Evolutionary conservation across 2,113 vertebrate species (phyloP).

Genomic region (Nansenia antarctica): DNA sequence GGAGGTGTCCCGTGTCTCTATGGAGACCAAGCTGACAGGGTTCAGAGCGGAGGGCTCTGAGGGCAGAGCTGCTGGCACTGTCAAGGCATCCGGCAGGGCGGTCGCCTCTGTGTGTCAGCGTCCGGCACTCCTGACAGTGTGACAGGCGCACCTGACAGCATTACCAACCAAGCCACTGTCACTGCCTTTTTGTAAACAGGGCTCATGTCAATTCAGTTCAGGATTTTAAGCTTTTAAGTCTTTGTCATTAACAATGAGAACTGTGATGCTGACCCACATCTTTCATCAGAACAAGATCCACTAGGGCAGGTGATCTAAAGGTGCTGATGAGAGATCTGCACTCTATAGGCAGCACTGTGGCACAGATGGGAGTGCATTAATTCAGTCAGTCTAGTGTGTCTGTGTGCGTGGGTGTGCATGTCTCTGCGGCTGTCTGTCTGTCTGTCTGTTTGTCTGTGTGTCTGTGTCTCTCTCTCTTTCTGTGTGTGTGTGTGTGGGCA

Average conservation of each 20-base stretch:
- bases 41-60: conserved; percentile 68
- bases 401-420: background rate
- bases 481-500: conserved; percentile 35
- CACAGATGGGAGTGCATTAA: background rate
- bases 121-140: conserved; percentile 63
- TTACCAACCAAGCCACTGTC: conserved; percentile 11
- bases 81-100: conserved; percentile 68
- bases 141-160: conserved; percentile 65
- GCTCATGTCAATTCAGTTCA: conserved; percentile 1
- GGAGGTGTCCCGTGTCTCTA: conserved; percentile 70
- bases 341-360: background rate
- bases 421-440: conserved; percentile 2
- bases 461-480: conserved; percentile 17
- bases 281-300: background rate
- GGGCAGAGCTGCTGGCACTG: conserved; percentile 63
- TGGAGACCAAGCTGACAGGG: conserved; percentile 73
- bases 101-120: conserved; percentile 58
- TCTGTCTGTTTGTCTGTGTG: background rate
- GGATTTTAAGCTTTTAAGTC: background rate
- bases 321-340: conserved; percentile 17
- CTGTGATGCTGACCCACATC: background rate
- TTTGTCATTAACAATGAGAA: background rate
- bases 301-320: background rate
- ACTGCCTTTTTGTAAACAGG: background rate
- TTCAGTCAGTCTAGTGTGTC: background rate